Evolutionary conservation across 2,113 vertebrate species (phyloP).

Genomic region (Mormyrus iriodes): DNA sequence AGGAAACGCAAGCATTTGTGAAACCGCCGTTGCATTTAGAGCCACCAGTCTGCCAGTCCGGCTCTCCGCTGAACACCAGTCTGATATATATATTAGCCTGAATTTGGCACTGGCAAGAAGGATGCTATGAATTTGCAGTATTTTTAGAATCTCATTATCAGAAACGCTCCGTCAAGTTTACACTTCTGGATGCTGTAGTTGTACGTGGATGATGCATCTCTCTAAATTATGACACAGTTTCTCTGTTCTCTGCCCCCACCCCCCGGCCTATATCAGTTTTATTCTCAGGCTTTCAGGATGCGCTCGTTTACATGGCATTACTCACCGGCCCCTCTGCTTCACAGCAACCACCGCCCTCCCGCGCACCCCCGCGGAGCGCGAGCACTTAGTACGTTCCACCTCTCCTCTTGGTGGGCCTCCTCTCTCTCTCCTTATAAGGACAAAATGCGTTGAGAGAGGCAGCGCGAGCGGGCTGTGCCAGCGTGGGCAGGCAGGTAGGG

Average conservation of each 20-base stretch:
- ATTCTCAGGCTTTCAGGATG: constrained; percentile 48
- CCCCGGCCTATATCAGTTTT: constrained; percentile 52
- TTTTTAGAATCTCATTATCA: constrained; percentile 12
- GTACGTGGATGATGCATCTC: neutral
- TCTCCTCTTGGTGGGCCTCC: constrained; percentile 32
- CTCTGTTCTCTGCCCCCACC: constrained; percentile 2
- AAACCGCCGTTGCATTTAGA: neutral
- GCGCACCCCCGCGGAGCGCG: constrained; percentile 51
- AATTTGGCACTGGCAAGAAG: neutral
- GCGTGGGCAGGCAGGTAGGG: constrained; percentile 54
- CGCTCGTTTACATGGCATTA: constrained; percentile 30
- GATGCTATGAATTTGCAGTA: neutral
- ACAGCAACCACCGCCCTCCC: constrained; percentile 31
- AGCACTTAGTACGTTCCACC: constrained; percentile 62
- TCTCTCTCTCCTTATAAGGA: constrained; percentile 71
- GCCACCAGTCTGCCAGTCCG: neutral
- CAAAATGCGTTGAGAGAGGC: constrained; percentile 68
- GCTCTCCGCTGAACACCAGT: neutral
- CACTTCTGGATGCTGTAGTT: neutral
- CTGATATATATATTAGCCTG: neutral
- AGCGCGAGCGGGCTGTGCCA: constrained; percentile 53
- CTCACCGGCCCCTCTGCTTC: constrained; percentile 28
- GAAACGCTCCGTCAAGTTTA: neutral
- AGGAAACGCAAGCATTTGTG: neutral
- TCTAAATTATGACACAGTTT: neutral